Conservation (phyloP, 2,797 vertebrate genomes). For the Gymnocypris eckloni region DNA sequence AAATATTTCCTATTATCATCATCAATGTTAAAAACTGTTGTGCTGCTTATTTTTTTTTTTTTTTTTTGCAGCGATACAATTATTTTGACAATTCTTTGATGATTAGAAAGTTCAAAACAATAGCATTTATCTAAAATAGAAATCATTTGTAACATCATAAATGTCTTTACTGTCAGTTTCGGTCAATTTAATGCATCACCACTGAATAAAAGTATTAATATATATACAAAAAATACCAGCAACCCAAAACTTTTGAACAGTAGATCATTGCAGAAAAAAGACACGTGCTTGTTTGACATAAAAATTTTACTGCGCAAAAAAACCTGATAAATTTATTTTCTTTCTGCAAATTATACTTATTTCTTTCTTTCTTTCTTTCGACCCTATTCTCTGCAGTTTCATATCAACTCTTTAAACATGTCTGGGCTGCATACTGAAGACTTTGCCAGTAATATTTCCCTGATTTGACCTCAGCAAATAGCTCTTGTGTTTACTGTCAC, state of each 20-base stretch:
- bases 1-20: background rate
- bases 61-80: background rate
- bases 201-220: background rate
- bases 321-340: background rate
- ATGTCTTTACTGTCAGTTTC: background rate
- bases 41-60: too few species aligned
- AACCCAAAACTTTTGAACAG: background rate
- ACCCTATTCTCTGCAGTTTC: background rate
- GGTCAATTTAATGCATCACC: background rate
- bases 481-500: conserved; percentile 1
- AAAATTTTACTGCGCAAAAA: background rate
- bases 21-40: background rate
- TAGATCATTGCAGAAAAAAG: background rate
- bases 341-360: background rate
- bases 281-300: background rate
- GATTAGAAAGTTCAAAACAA: background rate
- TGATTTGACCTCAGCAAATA: conserved; percentile 17
- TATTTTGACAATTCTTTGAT: background rate
- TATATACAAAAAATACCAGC: background rate
- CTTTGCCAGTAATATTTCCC: background rate
- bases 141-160: background rate
- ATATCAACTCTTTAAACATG: background rate
- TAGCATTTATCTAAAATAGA: background rate
- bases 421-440: background rate
- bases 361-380: background rate